Conservation (phyloP, 2,113 vertebrate genomes). For the Sterrhoptilus dennistouni region DNA sequence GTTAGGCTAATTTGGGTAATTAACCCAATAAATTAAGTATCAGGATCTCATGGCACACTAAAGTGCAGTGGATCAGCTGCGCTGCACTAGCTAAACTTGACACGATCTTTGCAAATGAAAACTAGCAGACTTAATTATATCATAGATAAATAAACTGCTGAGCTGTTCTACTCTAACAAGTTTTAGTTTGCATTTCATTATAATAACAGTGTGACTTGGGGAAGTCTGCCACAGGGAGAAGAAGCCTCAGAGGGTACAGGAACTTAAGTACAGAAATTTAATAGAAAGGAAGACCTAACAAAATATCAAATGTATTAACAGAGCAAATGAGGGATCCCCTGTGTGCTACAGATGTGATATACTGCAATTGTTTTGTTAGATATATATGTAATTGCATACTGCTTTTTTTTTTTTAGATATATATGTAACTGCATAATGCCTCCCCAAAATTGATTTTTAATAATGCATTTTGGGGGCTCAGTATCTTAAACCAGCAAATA, state of each 20-base stretch:
- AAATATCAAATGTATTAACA: neutral
- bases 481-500: neutral
- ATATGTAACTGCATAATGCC: neutral
- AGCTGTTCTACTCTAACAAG: neutral
- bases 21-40: neutral
- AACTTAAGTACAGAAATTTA: neutral
- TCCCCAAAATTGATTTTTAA: neutral
- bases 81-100: neutral
- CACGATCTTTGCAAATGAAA: neutral
- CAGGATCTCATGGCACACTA: neutral
- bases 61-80: neutral
- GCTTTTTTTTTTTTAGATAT: neutral
- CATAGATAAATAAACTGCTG: neutral
- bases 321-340: neutral
- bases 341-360: neutral
- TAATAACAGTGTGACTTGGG: neutral
- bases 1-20: neutral
- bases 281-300: neutral
- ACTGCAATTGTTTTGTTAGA: neutral
- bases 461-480: neutral
- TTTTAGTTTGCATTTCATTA: neutral
- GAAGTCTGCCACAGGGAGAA: neutral
- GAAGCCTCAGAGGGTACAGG: neutral
- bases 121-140: neutral
- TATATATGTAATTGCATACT: neutral